Evolutionary conservation across 2,113 vertebrate genomes (phyloP).

Genomic region (Puntigrus tetrazona): DNA sequence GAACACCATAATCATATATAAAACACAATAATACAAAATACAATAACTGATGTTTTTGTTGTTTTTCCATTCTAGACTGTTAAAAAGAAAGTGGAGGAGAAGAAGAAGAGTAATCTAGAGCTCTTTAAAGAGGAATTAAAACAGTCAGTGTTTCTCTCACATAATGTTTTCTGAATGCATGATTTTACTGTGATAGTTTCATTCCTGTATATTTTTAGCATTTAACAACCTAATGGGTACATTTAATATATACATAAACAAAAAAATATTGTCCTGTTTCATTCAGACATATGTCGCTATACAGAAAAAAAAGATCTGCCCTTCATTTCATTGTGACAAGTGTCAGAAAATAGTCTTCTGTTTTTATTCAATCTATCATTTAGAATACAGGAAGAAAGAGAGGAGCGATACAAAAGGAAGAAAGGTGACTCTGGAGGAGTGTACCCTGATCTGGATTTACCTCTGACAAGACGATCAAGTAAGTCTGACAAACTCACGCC

Average conservation of each 20-base stretch:
- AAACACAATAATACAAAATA: not conserved
- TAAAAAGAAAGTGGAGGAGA: conserved; percentile 78
- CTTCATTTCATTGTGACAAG: not conserved
- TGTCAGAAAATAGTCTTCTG: not conserved
- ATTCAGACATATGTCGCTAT: not conserved
- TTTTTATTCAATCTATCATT: not conserved
- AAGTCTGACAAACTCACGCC: conserved; percentile 32
- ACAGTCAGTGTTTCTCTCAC: conserved; percentile 65
- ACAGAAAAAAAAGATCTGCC: not conserved
- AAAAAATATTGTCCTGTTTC: too few relatives aligned
- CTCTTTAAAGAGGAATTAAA: conserved; percentile 83
- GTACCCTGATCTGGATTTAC: conserved; percentile 67
- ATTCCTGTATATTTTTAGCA: not conserved
- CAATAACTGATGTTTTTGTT: not conserved
- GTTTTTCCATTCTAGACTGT: conserved; percentile 60
- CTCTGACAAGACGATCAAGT: conserved; percentile 72
- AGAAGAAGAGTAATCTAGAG: conserved; percentile 82
- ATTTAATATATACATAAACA: too few relatives aligned
- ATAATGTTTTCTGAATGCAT: not conserved
- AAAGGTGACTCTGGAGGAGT: conserved; percentile 68
- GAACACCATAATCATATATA: not conserved
- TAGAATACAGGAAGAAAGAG: conserved; percentile 82
- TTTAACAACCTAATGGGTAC: too few relatives aligned
- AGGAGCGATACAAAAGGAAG: conserved; percentile 78
- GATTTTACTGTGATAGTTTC: not conserved